Percentiles rank a stretch among this genome's conserved stretches.
Conservation (phyloP, 1,140 invertebrate genomes). For the Bombus balteatus region DNA sequence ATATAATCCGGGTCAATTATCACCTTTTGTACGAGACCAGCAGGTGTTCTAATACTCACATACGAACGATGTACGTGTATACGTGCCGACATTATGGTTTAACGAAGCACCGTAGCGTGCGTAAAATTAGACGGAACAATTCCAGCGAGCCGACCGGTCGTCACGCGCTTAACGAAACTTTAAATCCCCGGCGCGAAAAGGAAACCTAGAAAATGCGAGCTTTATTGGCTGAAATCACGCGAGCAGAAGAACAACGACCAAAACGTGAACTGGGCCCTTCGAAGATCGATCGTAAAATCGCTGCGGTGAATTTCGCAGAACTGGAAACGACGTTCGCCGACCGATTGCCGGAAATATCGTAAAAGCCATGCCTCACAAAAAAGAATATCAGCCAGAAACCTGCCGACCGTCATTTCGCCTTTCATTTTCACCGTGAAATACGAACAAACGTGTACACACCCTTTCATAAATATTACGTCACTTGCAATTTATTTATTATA, state of each 20-base stretch:
- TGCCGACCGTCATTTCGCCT: neutral
- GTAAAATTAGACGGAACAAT: slow-evolving; percentile 3
- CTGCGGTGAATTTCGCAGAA: neutral
- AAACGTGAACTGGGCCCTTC: neutral
- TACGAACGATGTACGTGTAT: neutral
- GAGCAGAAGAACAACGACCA: neutral
- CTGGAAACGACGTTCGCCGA: slow-evolving; percentile 4
- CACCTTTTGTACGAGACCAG: neutral
- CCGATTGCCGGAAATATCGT: slow-evolving; percentile 15
- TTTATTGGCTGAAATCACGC: slow-evolving; percentile 53
- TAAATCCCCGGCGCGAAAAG: slow-evolving; percentile 31
- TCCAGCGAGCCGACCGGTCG: neutral
- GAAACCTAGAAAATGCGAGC: slow-evolving; percentile 23
- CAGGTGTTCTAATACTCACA: too few species aligned
- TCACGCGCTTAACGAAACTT: slow-evolving; percentile 47
- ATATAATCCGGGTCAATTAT: neutral
- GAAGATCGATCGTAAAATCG: slow-evolving; percentile 13
- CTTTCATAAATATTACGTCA: too few species aligned
- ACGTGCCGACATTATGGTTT: neutral
- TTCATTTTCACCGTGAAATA: neutral
- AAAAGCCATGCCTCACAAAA: neutral
- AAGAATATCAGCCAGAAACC: neutral
- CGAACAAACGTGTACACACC: neutral
- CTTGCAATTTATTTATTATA: too few species aligned
- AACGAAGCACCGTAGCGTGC: neutral